Percentiles rank a stretch among this genome's conserved stretches.
phyloP scores from a whole-genome alignment of 2,113 vertebrate genomes.

The Potamarius usumacintae region DNA sequence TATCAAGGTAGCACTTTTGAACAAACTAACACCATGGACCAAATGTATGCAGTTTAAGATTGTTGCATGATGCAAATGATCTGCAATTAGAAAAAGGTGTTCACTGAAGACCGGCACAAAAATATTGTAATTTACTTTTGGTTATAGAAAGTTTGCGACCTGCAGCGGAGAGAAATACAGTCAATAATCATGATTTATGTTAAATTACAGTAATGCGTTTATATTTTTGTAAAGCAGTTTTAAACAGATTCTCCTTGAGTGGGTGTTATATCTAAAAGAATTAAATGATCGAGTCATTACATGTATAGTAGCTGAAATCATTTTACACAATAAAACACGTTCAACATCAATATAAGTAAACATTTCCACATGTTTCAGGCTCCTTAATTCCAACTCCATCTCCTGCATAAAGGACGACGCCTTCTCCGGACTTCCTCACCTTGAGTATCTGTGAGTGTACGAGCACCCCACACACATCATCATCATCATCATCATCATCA shows the following conservation, averaged over 20 bases:
- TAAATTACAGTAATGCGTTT: too few species aligned
- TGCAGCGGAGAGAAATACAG: too few species aligned
- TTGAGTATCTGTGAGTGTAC: slow-evolving; percentile 93
- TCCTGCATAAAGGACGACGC: slow-evolving; percentile 91
- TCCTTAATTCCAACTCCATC: slow-evolving; percentile 93
- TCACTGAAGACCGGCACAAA: not conserved
- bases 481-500: not conserved
- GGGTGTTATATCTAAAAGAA: not conserved
- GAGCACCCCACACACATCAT: not conserved
- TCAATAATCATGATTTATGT: too few species aligned
- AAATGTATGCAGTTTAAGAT: not conserved
- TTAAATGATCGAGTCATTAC: not conserved
- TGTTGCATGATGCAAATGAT: not conserved
- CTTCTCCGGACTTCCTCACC: slow-evolving; percentile 91
- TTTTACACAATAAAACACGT: not conserved
- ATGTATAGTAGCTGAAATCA: not conserved
- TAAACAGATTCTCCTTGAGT: too few species aligned
- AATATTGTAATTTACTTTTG: not conserved
- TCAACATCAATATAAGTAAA: not conserved
- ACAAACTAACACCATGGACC: not conserved
- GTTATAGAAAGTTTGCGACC: not conserved
- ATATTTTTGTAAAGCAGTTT: too few species aligned
- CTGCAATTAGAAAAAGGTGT: not conserved
- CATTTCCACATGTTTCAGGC: slow-evolving; percentile 69
- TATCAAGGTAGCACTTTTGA: not conserved